Evolutionary conservation across 2,888 invertebrate species (phyloP).

Genomic region (Andrena bicolor): DNA sequence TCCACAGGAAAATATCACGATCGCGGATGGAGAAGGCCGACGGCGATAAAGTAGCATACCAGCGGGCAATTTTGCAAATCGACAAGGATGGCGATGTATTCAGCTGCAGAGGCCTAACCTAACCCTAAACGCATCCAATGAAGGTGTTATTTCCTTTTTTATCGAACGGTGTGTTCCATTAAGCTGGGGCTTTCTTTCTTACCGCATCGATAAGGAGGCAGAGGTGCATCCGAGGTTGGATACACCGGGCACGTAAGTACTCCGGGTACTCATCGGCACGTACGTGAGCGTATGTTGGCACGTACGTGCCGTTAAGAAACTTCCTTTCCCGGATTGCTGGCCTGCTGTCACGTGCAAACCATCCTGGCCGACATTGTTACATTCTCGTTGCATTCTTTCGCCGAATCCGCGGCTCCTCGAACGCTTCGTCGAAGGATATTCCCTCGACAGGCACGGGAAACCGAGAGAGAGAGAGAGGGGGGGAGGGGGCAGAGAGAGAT

Average conservation of each 20-base stretch:
- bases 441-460: constrained; percentile 1
- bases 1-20: not conserved
- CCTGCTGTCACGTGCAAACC: constrained; percentile 73
- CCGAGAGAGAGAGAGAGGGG: not conserved
- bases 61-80: constrained; percentile 26
- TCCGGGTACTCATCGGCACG: constrained; percentile 63
- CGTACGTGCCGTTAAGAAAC: constrained; percentile 73
- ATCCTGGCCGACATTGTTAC: constrained; percentile 73
- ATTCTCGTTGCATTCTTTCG: constrained; percentile 70
- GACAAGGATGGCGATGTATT: not conserved
- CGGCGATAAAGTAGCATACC: constrained; percentile 16
- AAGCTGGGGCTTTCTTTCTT: constrained; percentile 53
- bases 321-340: constrained; percentile 71
- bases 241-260: constrained; percentile 59
- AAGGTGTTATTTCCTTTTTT: constrained; percentile 49
- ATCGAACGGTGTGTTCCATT: constrained; percentile 45
- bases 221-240: constrained; percentile 35
- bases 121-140: constrained; percentile 27
- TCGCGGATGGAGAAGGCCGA: not conserved
- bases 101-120: constrained; percentile 7
- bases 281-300: constrained; percentile 70
- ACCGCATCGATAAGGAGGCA: constrained; percentile 53
- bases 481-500: constrained; percentile 57
- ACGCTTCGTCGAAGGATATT: constrained; percentile 67
- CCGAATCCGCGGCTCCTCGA: constrained; percentile 68